Percentiles rank a stretch among this genome's conserved stretches.
phyloP scores from a whole-genome alignment of 2,888 invertebrate species.

The Napeogenes inachia region DNA sequence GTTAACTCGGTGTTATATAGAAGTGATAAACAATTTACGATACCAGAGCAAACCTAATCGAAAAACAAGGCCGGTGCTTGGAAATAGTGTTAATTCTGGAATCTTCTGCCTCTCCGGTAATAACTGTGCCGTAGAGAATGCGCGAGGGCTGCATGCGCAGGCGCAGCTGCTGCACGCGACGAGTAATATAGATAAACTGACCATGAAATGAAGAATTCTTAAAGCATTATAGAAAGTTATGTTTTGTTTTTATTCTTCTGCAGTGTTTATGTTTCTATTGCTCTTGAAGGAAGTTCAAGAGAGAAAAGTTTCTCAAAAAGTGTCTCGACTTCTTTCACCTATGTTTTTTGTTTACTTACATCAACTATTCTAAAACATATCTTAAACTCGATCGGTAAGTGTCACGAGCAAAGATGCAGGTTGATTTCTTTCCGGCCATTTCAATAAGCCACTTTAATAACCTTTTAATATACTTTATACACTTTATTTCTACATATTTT shows the following conservation, averaged over 20 bases:
- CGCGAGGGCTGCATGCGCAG: slow-evolving; percentile 47
- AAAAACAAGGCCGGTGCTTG: slow-evolving; percentile 69
- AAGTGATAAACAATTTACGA: slow-evolving; percentile 68
- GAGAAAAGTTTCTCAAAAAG: not conserved
- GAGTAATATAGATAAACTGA: slow-evolving; percentile 7
- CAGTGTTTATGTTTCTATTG: not conserved
- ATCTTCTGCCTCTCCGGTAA: slow-evolving; percentile 49
- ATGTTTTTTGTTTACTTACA: not conserved
- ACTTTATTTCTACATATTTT: not conserved
- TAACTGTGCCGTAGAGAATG: slow-evolving; percentile 54
- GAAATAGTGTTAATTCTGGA: slow-evolving; percentile 66
- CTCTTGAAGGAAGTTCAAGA: not conserved
- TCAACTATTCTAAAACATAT: not conserved
- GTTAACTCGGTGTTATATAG: slow-evolving; percentile 53
- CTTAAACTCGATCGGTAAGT: slow-evolving; percentile 15
- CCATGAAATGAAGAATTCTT: slow-evolving; percentile 3
- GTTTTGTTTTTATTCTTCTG: not conserved
- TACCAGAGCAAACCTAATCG: slow-evolving; percentile 60
- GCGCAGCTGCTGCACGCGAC: slow-evolving; percentile 48
- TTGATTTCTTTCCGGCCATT: slow-evolving; percentile 31
- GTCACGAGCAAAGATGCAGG: slow-evolving; percentile 17
- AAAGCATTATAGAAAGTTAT: not conserved
- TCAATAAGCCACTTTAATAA: slow-evolving; percentile 14
- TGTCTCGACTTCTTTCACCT: not conserved
- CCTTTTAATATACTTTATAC: not conserved